Evolutionary conservation across 2,888 invertebrate genomes (phyloP), one percentile per base, ranked within the genome.

Genomic region (Rhorus exstirpatorius): DNA sequence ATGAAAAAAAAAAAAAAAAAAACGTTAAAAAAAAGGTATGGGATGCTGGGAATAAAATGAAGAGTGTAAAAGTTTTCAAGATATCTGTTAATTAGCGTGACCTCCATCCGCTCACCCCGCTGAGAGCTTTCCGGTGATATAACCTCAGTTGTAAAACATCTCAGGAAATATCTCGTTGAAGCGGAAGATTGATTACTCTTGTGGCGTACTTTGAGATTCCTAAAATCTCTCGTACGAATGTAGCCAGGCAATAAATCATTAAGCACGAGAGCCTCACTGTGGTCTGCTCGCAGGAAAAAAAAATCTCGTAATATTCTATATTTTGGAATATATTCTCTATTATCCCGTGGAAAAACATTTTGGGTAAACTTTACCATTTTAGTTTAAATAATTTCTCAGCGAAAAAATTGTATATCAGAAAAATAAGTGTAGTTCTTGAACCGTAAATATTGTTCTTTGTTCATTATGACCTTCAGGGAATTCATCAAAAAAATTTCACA

Each of bases 71-170:
- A 51, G 31, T 63, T 70, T 26, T 63, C 70, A 63, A 63, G 79
- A 79, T 49, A 60, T 60, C 51, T 38, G 71, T 72, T 65, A 72
- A 79, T 79, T 72, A 79, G 72, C 67, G 58, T 65, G 65, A 71
- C 58, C 46, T 38, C 55, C 35, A 38, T 21, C 17, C 17, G 46
- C 14, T 46, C 24, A 19, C 41, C 35, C 14, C 46, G 61, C 24
- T 10, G n/a, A 55, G 58, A 65, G 55, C 8, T 38, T 71, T 65
- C 21, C 58, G 8, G 49, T 26, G 55, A 58, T 79, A 44, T 51
- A 51, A 71, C 65, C 24, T 21, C 0, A 38, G 41, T 65, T 60
- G 58, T 51, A 41, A 46, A 67, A 63, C 35, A 70, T 46, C 51
- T 44, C 12, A 17, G 44, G 7, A 70, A 70, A 41, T 17, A 70